Base-by-base conservation (phyloP, 2,113 vertebrate species). In the Hyaena hyaena region DNA sequence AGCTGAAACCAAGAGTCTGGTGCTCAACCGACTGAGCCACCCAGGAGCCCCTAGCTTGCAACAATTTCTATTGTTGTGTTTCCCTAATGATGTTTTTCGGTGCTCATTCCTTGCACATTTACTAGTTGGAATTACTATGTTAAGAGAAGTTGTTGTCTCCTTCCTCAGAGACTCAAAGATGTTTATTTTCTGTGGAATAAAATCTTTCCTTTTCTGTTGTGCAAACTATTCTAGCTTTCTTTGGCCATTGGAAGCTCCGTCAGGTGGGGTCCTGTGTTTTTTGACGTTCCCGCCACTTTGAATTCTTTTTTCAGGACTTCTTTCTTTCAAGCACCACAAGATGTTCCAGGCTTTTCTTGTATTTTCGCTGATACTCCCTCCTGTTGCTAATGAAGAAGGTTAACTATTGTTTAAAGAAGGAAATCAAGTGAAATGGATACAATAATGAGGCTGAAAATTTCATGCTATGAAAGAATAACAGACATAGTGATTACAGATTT, bases 381-480 rank as follows among this genome's bases (percentile, higher is more conserved):
- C 6, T 87, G 15, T 50, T 90, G 77, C 26, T 66, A 65, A 91
- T n/a, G 53, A 88, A 28, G 74, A 89, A 92, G 35, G 8, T 16
- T 65, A 87, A 21, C 68, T 82, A 23, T 53, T 96, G 94, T 91
- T 96, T 73, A 90, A 93, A 35, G 16, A 96, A 43, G 83, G n/a
- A 96, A 88, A n/a, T 53, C 35, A 94, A 87, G 28, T 48, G 31
- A 95, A 93, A 4, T 84, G 50, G 33, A 0, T 95, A 73, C 43
- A 39, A 74, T 83, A 87, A n/a, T 80, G 43, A 68, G 31, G 23
- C 50, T 86, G 61, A 74, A 94, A 89, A 58, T 94, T 87, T 92
- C 39, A 96, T 58, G 66, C 24, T 93, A 50, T 35, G 35, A 33
- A 86, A 69, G 35, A 90, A 45, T 48, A 92, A 33, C 19, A 97